Percentiles rank a stretch among this genome's conserved stretches.
Evolutionary conservation across 2,113 vertebrate species (phyloP).

Genomic region (Oceanites oceanicus): DNA sequence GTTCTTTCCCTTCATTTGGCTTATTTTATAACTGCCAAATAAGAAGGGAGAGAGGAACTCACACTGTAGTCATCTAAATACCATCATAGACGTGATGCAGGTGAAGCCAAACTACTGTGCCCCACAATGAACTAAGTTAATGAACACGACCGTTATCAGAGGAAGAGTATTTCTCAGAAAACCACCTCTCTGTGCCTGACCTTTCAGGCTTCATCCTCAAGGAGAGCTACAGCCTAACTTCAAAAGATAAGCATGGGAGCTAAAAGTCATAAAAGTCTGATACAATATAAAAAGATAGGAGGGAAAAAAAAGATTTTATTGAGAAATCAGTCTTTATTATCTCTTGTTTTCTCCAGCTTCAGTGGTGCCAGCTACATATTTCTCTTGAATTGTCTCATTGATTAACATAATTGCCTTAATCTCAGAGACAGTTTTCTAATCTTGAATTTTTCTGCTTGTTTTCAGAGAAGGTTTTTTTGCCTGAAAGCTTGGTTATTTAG

Average conservation of each 20-base stretch:
- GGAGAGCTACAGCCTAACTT: background rate
- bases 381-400: background rate
- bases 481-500: background rate
- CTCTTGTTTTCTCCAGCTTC: background rate
- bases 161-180: background rate
- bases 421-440: background rate
- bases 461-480: background rate
- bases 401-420: background rate
- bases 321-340: background rate
- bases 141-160: background rate
- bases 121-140: background rate
- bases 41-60: background rate
- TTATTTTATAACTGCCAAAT: background rate
- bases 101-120: background rate
- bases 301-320: background rate
- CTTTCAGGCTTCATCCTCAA: constrained; percentile 1
- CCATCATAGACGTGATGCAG: background rate
- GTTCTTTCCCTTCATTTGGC: background rate
- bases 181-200: background rate
- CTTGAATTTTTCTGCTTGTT: background rate
- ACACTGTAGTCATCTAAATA: background rate
- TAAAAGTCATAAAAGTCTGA: background rate
- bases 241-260: background rate
- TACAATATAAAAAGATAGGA: background rate
- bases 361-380: background rate